Conservation (phyloP, 2,113 vertebrate species). For the Erythrolamprus reginae region DNA sequence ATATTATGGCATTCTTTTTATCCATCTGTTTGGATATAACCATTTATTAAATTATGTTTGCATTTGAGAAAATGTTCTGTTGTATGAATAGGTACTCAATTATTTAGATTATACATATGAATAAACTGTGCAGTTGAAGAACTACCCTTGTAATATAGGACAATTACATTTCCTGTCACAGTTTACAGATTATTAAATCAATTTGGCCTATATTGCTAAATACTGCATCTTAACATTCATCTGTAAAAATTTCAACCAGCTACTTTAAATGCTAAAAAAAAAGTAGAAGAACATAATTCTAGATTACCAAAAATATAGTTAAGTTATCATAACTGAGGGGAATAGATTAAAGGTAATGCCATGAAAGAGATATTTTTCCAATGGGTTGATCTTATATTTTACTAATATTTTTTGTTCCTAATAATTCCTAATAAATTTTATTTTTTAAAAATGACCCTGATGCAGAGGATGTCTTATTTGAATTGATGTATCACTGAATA, state of each 20-base stretch:
- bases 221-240: constrained; percentile 64
- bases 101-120: constrained; percentile 79
- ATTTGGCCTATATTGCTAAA: constrained; percentile 66
- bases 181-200: constrained; percentile 77
- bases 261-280: constrained; percentile 65
- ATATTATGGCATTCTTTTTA: constrained; percentile 70
- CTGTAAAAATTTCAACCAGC: constrained; percentile 48
- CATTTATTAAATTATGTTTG: constrained; percentile 74
- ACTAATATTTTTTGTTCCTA: constrained; percentile 28
- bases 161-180: constrained; percentile 75
- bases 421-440: constrained; percentile 22
- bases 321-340: neutral
- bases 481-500: neutral
- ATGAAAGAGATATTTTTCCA: neutral
- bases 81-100: constrained; percentile 75
- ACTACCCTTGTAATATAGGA: constrained; percentile 73
- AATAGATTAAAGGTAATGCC: neutral
- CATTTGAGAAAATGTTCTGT: constrained; percentile 68
- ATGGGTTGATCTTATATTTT: neutral
- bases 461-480: neutral
- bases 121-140: constrained; percentile 70
- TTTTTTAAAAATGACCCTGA: neutral
- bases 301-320: constrained; percentile 44
- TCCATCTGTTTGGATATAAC: constrained; percentile 74
- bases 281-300: constrained; percentile 46